These are phyloP conservation scores for Nomada ferruginata DNA, from an alignment of 2,888 invertebrate species.

Conservation along the genomic window DNA sequence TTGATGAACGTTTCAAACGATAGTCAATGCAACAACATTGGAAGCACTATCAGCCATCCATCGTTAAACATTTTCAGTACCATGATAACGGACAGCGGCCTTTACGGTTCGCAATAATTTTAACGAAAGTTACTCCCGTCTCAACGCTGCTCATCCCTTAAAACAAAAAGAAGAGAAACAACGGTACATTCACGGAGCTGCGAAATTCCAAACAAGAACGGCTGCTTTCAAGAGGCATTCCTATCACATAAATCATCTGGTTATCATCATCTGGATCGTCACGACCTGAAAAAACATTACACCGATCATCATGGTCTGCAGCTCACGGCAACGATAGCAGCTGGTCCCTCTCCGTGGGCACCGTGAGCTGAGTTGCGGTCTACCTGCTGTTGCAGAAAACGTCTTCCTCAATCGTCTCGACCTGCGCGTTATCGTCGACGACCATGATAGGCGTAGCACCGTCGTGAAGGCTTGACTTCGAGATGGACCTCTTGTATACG, in stretches of 20 bases:
- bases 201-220: conserved; percentile 29
- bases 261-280: conserved; percentile 68
- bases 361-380: conserved; percentile 79
- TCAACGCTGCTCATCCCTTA: neutral
- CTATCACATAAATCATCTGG: conserved; percentile 59
- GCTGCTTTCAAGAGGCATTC: conserved; percentile 30
- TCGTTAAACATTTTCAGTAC: neutral
- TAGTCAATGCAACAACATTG: neutral
- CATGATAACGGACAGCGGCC: too few relatives aligned
- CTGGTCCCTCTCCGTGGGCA: conserved; percentile 75
- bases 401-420: conserved; percentile 80
- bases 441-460: conserved; percentile 86
- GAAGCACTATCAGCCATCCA: neutral
- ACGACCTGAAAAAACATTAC: conserved; percentile 67
- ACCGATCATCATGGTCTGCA: conserved; percentile 55
- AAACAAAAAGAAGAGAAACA: conserved; percentile 16
- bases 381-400: conserved; percentile 82
- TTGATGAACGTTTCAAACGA: neutral
- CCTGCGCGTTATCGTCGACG: conserved; percentile 83
- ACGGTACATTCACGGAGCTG: neutral
- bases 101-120: neutral
- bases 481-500: conserved; percentile 85
- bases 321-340: conserved; percentile 79
- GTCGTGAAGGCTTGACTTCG: conserved; percentile 85
- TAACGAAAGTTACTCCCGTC: neutral